phyloP scores from a whole-genome alignment of 2,888 invertebrate genomes.

The Lasioglossum figueresi region DNA sequence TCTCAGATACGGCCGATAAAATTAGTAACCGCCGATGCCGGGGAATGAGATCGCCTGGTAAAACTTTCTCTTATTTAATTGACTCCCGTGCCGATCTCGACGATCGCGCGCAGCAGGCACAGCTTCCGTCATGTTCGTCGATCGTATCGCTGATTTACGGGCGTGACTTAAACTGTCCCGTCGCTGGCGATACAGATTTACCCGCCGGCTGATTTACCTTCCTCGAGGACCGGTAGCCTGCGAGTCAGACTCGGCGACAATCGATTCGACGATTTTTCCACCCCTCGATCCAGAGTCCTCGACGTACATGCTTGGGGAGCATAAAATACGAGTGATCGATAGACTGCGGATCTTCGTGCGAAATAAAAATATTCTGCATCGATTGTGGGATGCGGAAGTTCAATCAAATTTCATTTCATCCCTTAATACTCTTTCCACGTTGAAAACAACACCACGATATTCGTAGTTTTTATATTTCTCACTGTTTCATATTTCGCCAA shows the following conservation, averaged over 20 bases:
- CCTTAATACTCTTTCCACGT: too few species aligned
- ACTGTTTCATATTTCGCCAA: too few species aligned
- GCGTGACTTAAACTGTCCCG: conserved; percentile 32
- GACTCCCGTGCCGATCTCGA: conserved; percentile 38
- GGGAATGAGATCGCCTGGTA: conserved; percentile 19
- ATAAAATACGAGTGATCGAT: too few species aligned
- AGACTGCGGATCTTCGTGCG: too few species aligned
- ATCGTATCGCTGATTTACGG: conserved; percentile 55
- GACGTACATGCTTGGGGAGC: too few species aligned
- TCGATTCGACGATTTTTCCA: not conserved
- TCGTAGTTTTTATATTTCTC: too few species aligned
- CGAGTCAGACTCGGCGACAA: not conserved
- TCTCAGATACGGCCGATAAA: conserved; percentile 46
- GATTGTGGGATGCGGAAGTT: too few species aligned
- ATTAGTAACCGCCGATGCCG: conserved; percentile 32
- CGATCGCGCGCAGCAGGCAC: not conserved
- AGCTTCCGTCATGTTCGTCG: conserved; percentile 33
- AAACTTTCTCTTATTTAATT: conserved; percentile 58
- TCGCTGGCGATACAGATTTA: conserved; percentile 1
- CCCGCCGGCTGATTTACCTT: conserved; percentile 28
- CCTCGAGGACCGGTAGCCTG: not conserved
- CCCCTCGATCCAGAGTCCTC: not conserved
- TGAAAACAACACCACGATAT: too few species aligned
- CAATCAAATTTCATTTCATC: too few species aligned
- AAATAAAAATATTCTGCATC: too few species aligned